Base-by-base conservation (phyloP, 2,797 vertebrate genomes). In the Pangasius mekongensis region DNA sequence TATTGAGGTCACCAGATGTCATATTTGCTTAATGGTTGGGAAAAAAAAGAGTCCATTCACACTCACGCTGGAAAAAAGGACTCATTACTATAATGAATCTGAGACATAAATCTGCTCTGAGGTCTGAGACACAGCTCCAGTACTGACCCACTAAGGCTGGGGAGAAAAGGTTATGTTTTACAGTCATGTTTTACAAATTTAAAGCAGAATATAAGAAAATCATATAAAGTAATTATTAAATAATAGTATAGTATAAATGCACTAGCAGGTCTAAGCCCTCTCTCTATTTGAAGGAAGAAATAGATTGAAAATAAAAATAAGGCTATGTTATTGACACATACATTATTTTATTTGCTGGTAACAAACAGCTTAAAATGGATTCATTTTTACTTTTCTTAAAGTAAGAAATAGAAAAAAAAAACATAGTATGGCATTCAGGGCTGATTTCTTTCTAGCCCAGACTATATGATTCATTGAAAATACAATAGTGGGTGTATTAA, bases 1-100 rank as follows among this genome's bases (percentile, higher is more conserved):
- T 87, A 83, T 83, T 90, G 87, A 89, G 90, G 89, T 89, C 90
- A 88, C 64, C 89, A 85, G 87, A 91, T 87, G 88, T 87, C 83
- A 87, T 83, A 77, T 89, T 88, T 89, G 90, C 87, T 87, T 89
- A 86, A 85, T 73, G 60, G 36, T 78, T 49, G 39, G 60, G 8
- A 33, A 83, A 60, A 58, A 58, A 47, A 64, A 27, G 22, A 83
- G 66, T 89, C 58, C 81, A 83, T 89, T 85, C 84, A 90, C 85
- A 90, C 82, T 33, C 47, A 30, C 10, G 9, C 43, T 67, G 60
- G 27, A 84, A 84, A 84, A 71, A 36, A 39, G 49, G 11, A 7
- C 30, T 52, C 43, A 47, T 73, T 43, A 39, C 43, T 49, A 49
- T 85, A 64, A 76, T 60, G 87, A 89, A 64, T 49, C 30, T 2